Base-by-base conservation (phyloP, 2,888 invertebrate species). In the Drosophila longiperda region DNA sequence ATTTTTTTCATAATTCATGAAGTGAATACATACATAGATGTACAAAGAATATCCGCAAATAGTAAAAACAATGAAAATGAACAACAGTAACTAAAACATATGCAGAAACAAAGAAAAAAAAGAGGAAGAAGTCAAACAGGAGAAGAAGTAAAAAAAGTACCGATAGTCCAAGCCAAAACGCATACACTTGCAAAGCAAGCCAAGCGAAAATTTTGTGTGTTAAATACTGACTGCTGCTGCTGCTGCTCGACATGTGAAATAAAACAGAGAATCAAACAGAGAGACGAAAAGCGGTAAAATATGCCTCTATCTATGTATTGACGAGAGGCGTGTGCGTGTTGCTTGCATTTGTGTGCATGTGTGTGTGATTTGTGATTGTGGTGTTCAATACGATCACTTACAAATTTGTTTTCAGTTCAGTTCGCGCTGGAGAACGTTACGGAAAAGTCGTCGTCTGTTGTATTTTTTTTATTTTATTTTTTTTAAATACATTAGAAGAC, bases 351-450 rank as follows among this genome's bases (percentile, higher is more conserved):
- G 20, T 1, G 45, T 15, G 3, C 33, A 42, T 45, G 38, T 57
- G 34, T 38, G 11, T 57, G 20, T 66, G 48, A 32, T 76, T 64
- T 73, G 74, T 72, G 59, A 34, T 57, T 66, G 61, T 40, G 61
- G 66, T 72, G 75, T 87, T 81, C 76, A 75, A 83, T 87, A 87
- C 83, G 83, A 88, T 84, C 86, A 82, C 84, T 87, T 80, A 79
- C 86, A 84, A 87, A 87, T 77, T 83, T 75, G 77, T 73, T 75
- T 84, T 78, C 63, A 75, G 77, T 80, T 89, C 89, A 91, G 90
- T 91, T 83, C 79, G 79, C 77, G 81, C 86, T 82, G 79, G 87
- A 78, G 88, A 84, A 83, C 86, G 80, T 79, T 86, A 81, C 85
- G 77, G 89, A 82, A 79, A 89, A 90, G 90, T 91, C 73, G 84